phyloP scores from a whole-genome alignment of 2,113 vertebrate genomes.

The Macaca fascicularis region T2T-MFA8v1.1 NC_088391.1:22105501-22106000 shows the following conservation, averaged over 20 bases:
- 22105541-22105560: neutral
- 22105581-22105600: neutral
- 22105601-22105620: neutral
- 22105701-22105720: neutral
- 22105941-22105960: neutral
- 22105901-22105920: neutral
- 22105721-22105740: neutral
- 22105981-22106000: neutral
- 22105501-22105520: neutral
- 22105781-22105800: neutral
- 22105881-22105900: neutral
- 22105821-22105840: neutral
- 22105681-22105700: neutral
- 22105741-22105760: neutral
- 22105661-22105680: neutral
- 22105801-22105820: neutral
- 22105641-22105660: neutral
- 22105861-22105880: neutral
- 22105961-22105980: neutral
- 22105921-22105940: neutral
- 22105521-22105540: neutral
- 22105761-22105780: neutral
- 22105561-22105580: neutral
- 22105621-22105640: neutral
- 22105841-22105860: neutral